A percentile compares a stretch with the other conserved stretches of the same genome.
Conservation (phyloP, 2,113 vertebrate genomes). For the Centropus unirufus region DNA sequence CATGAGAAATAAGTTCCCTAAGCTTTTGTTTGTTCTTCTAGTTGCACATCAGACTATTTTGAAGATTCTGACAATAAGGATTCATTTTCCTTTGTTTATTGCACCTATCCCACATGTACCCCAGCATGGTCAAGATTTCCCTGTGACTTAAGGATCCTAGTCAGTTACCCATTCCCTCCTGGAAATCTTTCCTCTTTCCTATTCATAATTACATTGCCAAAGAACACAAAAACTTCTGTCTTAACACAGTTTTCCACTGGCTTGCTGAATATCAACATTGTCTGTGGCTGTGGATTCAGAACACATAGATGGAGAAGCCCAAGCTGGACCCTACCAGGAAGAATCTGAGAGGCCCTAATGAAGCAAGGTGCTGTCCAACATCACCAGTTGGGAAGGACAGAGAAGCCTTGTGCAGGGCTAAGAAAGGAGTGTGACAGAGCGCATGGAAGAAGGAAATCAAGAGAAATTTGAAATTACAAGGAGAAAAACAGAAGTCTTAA, state of each 20-base stretch:
- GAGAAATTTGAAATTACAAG: neutral
- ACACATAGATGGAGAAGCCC: neutral
- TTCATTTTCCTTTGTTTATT: neutral
- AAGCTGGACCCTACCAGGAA: neutral
- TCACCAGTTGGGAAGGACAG: neutral
- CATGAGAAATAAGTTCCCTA: neutral
- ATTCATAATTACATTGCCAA: accelerated
- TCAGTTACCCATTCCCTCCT: neutral
- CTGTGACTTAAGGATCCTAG: neutral
- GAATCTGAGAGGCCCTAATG: neutral
- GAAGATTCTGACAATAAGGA: neutral
- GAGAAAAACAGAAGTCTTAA: neutral
- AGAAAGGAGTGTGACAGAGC: neutral
- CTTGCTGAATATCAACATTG: neutral
- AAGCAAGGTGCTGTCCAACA: neutral
- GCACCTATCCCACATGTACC: neutral
- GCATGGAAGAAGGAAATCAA: neutral
- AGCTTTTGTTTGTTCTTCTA: neutral
- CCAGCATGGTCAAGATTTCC: neutral
- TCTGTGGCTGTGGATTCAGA: neutral
- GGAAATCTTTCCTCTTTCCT: neutral
- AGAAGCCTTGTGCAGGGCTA: neutral
- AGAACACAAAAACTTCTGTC: neutral
- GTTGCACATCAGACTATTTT: neutral
- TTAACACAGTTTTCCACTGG: neutral